phyloP scores from a whole-genome alignment of 2,797 vertebrate species.

The Sebastiscus albofasciatus region DNA sequence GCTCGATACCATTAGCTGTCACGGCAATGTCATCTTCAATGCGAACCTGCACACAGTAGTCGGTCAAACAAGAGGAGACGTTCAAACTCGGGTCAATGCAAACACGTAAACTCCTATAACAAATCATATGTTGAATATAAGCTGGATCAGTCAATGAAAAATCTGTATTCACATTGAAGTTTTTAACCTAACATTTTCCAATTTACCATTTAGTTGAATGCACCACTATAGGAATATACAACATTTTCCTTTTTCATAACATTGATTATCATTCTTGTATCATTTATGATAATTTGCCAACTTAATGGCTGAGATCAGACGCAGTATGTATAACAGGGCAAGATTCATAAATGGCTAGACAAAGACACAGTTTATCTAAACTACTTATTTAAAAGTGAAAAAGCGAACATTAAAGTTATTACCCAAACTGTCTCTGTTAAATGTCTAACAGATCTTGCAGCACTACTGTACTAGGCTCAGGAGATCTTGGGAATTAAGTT shows the following conservation, averaged over 20 bases:
- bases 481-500: neutral
- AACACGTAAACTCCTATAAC: neutral
- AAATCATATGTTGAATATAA: neutral
- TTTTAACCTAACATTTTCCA: neutral
- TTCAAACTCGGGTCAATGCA: neutral
- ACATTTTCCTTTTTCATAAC: neutral
- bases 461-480: neutral
- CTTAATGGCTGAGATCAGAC: neutral
- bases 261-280: neutral
- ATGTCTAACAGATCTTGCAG: neutral
- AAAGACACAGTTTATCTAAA: neutral
- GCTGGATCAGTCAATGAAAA: neutral
- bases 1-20: slow-evolving; percentile 87
- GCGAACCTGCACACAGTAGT: slow-evolving; percentile 86
- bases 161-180: neutral
- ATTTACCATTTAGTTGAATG: neutral
- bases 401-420: neutral
- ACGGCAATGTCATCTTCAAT: slow-evolving; percentile 94
- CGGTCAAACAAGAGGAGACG: neutral
- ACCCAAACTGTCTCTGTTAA: neutral
- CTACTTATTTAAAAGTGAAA: neutral
- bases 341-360: neutral
- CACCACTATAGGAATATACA: neutral
- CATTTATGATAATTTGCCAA: neutral
- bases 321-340: neutral